Evolutionary conservation across 2,888 invertebrate species (phyloP), one percentile per base, ranked within the genome.

Genomic region (Periphyllus acericola): DNA sequence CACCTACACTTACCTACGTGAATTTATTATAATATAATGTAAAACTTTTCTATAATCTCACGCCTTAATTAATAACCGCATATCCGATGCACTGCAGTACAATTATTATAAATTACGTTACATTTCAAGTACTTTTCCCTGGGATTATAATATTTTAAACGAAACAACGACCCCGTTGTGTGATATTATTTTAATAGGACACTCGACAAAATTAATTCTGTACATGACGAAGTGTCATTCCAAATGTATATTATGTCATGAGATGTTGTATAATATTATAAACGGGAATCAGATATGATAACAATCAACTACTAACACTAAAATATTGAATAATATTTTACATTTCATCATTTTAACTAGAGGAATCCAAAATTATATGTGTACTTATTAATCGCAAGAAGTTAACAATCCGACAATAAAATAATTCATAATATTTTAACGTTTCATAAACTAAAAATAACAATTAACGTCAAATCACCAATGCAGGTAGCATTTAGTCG

Each of bases 111-210:
- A 71, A 82, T 71, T 52, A 71, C 46, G 14, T 71, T 14, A 34
- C 19, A 55, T 83, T 72, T 52, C 52, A 40, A 83, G 82, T 72
- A 72, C 55, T 83, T 74, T 83, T 74, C 55, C 25, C 11, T 3
- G 36, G n/a, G 66, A 40, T 66, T 68, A 68, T 74, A 72, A 21
- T 32, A 81, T 71, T 34, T 55, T 46, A n/a, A 83, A 72, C 36
- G 25, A 74, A 74, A 83, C 83, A 74, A 55, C 83, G 55, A 36
- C 11, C 17, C 11, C n/a, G 74, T 60, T 29, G 60, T 75, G 40
- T 36, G 55, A 75, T 60, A 60, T 68, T 29, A 68, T 75, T 75
- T 83, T 83, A 83, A 75, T 83, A 83, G 74, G 55, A 36, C 52
- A 83, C 83, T 83, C 74, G n/a, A 75, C 34, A 34, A 52, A 29